Conservation (phyloP, 1,140 invertebrate genomes). For the Belonocnema kinseyi region DNA sequence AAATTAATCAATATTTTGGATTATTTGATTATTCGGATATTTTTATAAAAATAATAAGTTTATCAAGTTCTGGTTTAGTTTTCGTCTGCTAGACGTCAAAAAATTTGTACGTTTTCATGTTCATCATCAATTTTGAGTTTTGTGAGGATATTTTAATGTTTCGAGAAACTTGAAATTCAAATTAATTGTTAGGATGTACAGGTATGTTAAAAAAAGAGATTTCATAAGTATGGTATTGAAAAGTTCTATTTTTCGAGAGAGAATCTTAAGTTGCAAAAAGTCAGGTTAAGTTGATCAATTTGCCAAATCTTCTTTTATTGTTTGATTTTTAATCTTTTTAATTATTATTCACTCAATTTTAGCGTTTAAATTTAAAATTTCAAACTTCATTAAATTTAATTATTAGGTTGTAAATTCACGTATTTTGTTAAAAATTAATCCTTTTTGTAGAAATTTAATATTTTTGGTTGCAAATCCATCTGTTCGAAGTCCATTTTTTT, state of each 20-base stretch:
- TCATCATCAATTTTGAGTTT: neutral
- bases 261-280: slow-evolving; percentile 11
- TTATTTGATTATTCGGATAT: neutral
- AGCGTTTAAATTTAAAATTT: too few relatives aligned
- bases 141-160: neutral
- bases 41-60: neutral
- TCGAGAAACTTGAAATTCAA: neutral
- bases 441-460: too few relatives aligned
- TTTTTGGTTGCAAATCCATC: too few relatives aligned
- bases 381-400: too few relatives aligned
- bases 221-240: neutral
- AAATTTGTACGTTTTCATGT: neutral
- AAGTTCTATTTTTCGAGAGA: slow-evolving; percentile 2
- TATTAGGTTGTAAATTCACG: too few relatives aligned
- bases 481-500: too few relatives aligned
- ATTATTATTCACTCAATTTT: too few relatives aligned
- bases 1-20: too few relatives aligned
- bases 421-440: too few relatives aligned
- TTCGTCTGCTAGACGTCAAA: slow-evolving; percentile 15
- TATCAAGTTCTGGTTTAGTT: too few relatives aligned
- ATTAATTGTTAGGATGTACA: neutral
- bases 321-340: too few relatives aligned
- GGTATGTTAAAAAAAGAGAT: neutral
- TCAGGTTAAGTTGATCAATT: neutral
- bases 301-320: too few relatives aligned